phyloP scores from a whole-genome alignment of 2,113 vertebrate species.

The Puffinus mauretanicus region DNA sequence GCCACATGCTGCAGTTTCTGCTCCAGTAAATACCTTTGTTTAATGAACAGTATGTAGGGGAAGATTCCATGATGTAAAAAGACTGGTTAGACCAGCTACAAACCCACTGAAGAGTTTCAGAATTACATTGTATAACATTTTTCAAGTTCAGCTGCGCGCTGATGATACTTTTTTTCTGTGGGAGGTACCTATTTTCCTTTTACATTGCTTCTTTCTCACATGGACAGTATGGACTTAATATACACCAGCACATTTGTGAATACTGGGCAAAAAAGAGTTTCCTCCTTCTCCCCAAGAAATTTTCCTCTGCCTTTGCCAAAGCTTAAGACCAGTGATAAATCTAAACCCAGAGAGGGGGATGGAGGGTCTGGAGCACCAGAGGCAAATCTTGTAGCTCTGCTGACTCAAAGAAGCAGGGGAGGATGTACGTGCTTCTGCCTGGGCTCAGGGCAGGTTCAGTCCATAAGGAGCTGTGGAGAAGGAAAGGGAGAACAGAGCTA shows the following conservation, averaged over 20 bases:
- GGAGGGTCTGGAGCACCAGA: background rate
- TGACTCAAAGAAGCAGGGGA: background rate
- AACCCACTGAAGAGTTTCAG: background rate
- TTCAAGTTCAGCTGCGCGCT: background rate
- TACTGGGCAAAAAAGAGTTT: background rate
- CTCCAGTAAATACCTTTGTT: slow-evolving; percentile 10
- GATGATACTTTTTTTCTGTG: background rate
- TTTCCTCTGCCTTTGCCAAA: background rate
- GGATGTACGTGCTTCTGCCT: background rate
- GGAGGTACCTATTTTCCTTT: background rate
- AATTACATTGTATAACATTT: background rate
- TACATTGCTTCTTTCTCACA: background rate
- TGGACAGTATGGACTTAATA: background rate
- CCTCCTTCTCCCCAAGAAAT: background rate
- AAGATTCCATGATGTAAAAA: background rate
- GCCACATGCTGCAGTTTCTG: background rate
- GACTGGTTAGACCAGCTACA: slow-evolving; percentile 22
- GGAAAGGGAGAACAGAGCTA: background rate
- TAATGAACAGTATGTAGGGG: background rate
- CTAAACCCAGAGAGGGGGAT: background rate
- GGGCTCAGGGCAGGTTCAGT: background rate
- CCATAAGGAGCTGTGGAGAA: background rate
- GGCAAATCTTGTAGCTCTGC: background rate
- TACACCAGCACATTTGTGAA: background rate
- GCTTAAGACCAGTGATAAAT: background rate